phyloP scores from a whole-genome alignment of 2,888 invertebrate species.

The Rhopalosiphum nymphaeae region DNA sequence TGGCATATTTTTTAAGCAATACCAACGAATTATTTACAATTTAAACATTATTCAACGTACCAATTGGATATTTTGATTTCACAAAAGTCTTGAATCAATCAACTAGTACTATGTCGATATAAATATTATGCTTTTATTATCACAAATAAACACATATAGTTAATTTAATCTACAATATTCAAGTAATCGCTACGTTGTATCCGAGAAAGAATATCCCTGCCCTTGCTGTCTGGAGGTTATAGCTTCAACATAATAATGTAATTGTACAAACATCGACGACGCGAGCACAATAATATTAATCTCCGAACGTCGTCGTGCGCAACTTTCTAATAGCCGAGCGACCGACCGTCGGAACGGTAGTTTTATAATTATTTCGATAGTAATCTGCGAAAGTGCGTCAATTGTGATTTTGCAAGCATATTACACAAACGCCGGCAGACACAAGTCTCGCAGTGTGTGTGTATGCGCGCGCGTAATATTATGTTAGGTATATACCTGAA shows the following conservation, averaged over 20 bases:
- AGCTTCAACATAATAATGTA: background rate
- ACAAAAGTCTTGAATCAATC: background rate
- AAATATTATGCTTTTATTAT: background rate
- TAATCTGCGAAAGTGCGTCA: constrained; percentile 11
- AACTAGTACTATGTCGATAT: background rate
- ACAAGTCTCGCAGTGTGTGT: background rate
- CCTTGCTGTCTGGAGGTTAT: background rate
- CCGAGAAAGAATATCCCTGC: background rate
- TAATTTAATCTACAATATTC: background rate
- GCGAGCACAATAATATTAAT: background rate
- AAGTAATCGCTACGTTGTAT: background rate
- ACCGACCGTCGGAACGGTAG: constrained; percentile 3
- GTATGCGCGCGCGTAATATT: background rate
- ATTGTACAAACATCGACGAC: constrained; percentile 13
- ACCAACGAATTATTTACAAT: background rate
- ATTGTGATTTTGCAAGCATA: constrained; percentile 31
- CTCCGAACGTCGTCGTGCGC: background rate
- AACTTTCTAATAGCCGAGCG: constrained; percentile 25
- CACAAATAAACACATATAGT: background rate
- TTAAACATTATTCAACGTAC: background rate
- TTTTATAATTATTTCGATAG: constrained; percentile 23
- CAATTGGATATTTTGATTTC: background rate
- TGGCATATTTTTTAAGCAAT: background rate
- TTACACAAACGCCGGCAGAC: background rate
- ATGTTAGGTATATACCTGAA: background rate